Base-by-base conservation (phyloP, 2,888 invertebrate genomes). In the Orthosia gothica region DNA sequence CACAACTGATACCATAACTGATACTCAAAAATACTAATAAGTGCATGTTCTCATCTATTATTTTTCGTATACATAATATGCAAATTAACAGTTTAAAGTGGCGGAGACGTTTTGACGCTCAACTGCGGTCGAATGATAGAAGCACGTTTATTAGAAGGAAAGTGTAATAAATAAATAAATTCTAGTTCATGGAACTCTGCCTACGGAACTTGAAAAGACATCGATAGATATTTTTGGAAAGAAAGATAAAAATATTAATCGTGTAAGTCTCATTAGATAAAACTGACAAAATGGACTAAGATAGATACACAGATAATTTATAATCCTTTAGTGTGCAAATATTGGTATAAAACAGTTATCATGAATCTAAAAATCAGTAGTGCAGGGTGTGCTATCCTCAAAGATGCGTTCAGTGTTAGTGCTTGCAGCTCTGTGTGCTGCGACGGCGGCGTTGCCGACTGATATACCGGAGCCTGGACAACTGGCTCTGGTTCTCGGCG, bases 401-500 rank as follows among this genome's bases (percentile, higher is more conserved):
- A 82, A 50, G 23, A 86, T 85, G 87, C 86, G 88, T 70, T 76
- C 87, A 55, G 72, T 87, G 68, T 70, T 91, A 50, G 77, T 90
- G 69, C 26, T 94, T n/a, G 76, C 86, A 73, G 89, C 86, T 18
- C 66, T 91, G 7, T 76, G 88, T 67, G 86, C 89, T 74, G 90
- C 85, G 4, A 87, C 85, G 26, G 85, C 87, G 69, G 90, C 93
- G 9, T 61, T 90, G 54, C 91, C 91, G 26, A 74, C 89, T 3
- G 83, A 9, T 1, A 40, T 94, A 65, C 93, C 94, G 2, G 94
- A 95, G 73, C 96, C 96, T 0, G 91, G 92, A 4, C 89, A 95
- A 16, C 83, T 96, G 40, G 95, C 94, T 3, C 85, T 94, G 59
- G 81, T 93, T 55, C 91, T 96, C 50, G 91, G 90, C 69, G 96